A percentile compares a stretch with the other conserved stretches of the same genome.
phyloP scores from a whole-genome alignment of 2,888 invertebrate species.

The Nomada fabriciana region DNA sequence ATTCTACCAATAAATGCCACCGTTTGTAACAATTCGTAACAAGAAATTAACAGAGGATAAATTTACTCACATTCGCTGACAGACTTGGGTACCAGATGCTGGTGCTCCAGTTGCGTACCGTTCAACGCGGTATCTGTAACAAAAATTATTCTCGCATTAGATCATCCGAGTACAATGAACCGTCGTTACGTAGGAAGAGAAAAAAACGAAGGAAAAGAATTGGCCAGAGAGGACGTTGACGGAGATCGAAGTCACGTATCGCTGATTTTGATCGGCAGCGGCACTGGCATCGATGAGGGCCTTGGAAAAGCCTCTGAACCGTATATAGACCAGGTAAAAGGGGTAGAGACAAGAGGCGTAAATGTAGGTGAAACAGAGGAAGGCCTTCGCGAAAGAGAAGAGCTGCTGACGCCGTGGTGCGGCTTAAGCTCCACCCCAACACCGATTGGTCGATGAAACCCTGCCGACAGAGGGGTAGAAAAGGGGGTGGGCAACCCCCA shows the following conservation, averaged over 20 bases:
- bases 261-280: constrained; percentile 56
- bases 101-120: constrained; percentile 70
- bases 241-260: constrained; percentile 36
- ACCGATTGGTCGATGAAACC: constrained; percentile 82
- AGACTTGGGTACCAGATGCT: constrained; percentile 60
- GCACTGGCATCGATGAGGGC: constrained; percentile 48
- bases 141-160: constrained; percentile 7
- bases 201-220: neutral
- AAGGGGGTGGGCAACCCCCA: constrained; percentile 43
- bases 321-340: constrained; percentile 41
- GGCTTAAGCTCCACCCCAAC: constrained; percentile 80
- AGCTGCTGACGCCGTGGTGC: constrained; percentile 81
- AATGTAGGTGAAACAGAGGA: constrained; percentile 78
- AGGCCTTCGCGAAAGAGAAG: constrained; percentile 75
- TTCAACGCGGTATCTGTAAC: constrained; percentile 63
- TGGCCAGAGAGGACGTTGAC: neutral
- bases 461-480: constrained; percentile 69
- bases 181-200: neutral
- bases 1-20: neutral
- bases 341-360: constrained; percentile 58
- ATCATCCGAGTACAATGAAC: neutral
- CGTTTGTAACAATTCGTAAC: neutral
- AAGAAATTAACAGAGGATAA: neutral
- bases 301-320: constrained; percentile 53
- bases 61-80: constrained; percentile 67